Evolutionary conservation across 2,113 vertebrate species (phyloP), one percentile per base, ranked within the genome.

Genomic region (Euleptes europaea): DNA sequence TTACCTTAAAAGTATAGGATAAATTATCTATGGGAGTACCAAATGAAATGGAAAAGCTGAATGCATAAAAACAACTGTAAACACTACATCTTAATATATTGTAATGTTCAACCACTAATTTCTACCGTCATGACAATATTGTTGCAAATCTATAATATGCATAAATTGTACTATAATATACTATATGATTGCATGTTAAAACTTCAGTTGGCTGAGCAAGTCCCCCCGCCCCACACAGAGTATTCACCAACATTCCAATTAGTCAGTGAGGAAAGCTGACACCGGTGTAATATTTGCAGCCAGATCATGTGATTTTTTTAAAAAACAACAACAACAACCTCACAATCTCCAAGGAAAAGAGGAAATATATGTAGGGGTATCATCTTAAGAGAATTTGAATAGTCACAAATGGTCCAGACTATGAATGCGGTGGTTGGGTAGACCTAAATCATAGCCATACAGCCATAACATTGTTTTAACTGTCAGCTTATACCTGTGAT

Each of bases 1-100:
- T 92, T 90, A 94, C 1, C 15, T 86, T 89, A 88, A 93, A 74
- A 71, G 47, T 75, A 74, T 86, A 81, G 35, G 83, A 85, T 84
- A 83, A 66, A 82, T 77, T 86, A 65, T 75, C 31, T 65, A 0
- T 74, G 57, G 38, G 85, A 85, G 13, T 88, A 23, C 47, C 82
- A 76, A 86, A 42, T 80, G 23, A 73, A 87, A 77, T 4, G 17
- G 75, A 90, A 70, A 40, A 88, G 1, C 3, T 71, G 9, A 87
- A 74, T 11, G 1, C 3, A 89, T 44, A 60, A 70, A 86, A 90
- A 28, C 38, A 91, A 26, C 69, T 74, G 5, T 86, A 80, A 94
- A 86, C 8, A 82, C 8, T 82, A 15, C 12, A 63, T 72, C 3
- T 13, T 80, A 82, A 13, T 87, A 89, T 82, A 84, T 88, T 71